phyloP scores from a whole-genome alignment of 1,140 invertebrate species.

The Pseudomyrmex dendroicus region DNA sequence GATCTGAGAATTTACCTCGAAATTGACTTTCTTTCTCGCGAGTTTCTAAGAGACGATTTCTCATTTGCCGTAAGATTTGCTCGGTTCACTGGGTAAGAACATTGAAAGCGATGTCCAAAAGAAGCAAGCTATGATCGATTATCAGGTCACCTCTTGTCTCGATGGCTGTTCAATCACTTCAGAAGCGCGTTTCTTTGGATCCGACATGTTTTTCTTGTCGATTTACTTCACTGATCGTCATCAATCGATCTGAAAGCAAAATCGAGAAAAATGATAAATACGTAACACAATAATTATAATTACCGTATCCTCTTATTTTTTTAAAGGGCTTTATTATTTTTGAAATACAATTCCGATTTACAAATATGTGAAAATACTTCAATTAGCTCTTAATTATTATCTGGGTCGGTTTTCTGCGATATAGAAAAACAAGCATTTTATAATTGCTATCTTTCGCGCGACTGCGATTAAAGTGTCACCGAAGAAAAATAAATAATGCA shows the following conservation, averaged over 20 bases:
- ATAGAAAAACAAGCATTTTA: background rate
- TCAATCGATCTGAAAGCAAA: slow-evolving; percentile 65
- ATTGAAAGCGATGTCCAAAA: slow-evolving; percentile 16
- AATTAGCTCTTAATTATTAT: background rate
- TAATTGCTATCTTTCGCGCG: background rate
- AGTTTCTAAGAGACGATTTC: background rate
- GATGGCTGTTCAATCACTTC: slow-evolving; percentile 12
- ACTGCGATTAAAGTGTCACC: no score
- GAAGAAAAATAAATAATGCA: no score
- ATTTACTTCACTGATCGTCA: slow-evolving; percentile 52
- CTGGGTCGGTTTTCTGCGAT: background rate
- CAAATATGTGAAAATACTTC: background rate
- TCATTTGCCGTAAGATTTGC: background rate
- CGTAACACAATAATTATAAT: background rate
- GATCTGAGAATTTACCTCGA: background rate
- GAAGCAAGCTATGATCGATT: slow-evolving; percentile 1
- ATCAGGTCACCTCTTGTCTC: slow-evolving; percentile 11
- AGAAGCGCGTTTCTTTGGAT: slow-evolving; percentile 64
- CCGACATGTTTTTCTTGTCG: slow-evolving; percentile 58
- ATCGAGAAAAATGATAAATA: background rate
- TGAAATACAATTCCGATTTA: background rate
- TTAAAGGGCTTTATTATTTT: slow-evolving; percentile 7
- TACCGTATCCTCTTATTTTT: background rate
- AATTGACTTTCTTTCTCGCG: background rate
- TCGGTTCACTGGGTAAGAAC: slow-evolving; percentile 6